A percentile compares a stretch with the other conserved stretches of the same genome.
Evolutionary conservation across 1,140 invertebrate genomes (phyloP).

Genomic region (Sycobia sp.): DNA sequence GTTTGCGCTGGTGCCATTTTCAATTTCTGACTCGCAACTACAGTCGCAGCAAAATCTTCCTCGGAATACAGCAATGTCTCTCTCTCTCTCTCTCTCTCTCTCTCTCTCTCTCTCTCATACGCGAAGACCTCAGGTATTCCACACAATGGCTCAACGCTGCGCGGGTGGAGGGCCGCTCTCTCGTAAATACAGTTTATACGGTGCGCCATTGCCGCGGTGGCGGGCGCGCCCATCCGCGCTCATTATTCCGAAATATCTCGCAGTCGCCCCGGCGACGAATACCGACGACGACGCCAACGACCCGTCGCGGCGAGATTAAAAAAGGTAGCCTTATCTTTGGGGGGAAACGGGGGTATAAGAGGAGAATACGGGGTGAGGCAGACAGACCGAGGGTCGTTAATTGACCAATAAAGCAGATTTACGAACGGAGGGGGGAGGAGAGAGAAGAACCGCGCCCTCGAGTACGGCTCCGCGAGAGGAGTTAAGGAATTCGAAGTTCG

Average conservation of each 20-base stretch:
- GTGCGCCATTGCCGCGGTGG: no score
- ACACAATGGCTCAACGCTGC: no score
- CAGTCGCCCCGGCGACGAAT: slow-evolving; percentile 40
- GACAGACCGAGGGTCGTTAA: slow-evolving; percentile 53
- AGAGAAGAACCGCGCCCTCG: neutral
- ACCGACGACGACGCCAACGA: slow-evolving; percentile 35
- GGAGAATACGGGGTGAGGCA: slow-evolving; percentile 15
- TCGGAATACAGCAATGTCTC: no score
- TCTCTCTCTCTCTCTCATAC: no score
- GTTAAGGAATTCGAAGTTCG: no score
- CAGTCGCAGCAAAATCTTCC: no score
- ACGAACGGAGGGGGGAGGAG: slow-evolving; percentile 37
- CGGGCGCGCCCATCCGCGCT: slow-evolving; percentile 56
- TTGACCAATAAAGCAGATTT: slow-evolving; percentile 60
- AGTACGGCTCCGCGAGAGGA: no score
- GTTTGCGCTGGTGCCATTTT: no score
- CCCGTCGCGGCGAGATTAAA: slow-evolving; percentile 48
- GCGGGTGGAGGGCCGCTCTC: slow-evolving; percentile 40
- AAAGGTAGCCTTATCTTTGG: slow-evolving; percentile 34
- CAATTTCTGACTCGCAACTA: no score
- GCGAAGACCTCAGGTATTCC: no score
- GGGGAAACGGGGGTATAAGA: slow-evolving; percentile 15
- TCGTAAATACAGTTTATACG: slow-evolving; percentile 61
- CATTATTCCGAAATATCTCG: slow-evolving; percentile 63
- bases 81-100: no score